Evolutionary conservation across 2,888 invertebrate genomes (phyloP).

Genomic region (Cataglyphis livida): DNA sequence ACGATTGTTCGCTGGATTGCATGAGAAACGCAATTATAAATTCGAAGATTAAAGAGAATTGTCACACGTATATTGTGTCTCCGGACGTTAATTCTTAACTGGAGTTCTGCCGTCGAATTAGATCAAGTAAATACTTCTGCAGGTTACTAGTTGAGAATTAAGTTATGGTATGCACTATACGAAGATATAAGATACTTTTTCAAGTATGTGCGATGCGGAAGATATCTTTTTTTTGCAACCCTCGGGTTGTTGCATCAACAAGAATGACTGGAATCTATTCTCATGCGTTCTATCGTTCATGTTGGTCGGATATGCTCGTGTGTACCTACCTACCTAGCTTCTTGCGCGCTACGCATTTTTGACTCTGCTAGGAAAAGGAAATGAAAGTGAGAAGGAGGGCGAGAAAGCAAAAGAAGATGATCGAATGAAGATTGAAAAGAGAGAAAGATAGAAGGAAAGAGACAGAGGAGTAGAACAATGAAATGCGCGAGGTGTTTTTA

Average conservation of each 20-base stretch:
- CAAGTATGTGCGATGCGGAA: neutral
- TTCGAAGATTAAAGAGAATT: neutral
- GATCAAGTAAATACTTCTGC: neutral
- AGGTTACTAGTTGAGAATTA: slow-evolving; percentile 14
- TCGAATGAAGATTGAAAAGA: slow-evolving; percentile 25
- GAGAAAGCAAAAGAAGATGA: slow-evolving; percentile 11
- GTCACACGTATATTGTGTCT: neutral
- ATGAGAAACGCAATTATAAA: slow-evolving; percentile 40
- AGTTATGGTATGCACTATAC: neutral
- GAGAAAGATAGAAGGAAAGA: slow-evolving; percentile 6
- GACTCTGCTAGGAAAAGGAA: slow-evolving; percentile 72
- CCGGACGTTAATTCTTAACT: slow-evolving; percentile 31
- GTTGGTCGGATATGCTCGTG: slow-evolving; percentile 75
- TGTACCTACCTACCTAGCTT: slow-evolving; percentile 80
- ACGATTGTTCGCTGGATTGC: slow-evolving; percentile 44
- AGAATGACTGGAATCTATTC: slow-evolving; percentile 30
- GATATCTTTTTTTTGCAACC: neutral
- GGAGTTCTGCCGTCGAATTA: neutral
- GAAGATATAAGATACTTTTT: neutral
- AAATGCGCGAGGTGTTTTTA: slow-evolving; percentile 57
- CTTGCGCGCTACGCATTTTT: slow-evolving; percentile 80
- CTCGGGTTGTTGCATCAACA: neutral
- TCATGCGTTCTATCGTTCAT: slow-evolving; percentile 56
- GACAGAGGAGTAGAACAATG: slow-evolving; percentile 3
- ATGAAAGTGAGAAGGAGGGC: slow-evolving; percentile 7